Conservation (phyloP, 2,888 invertebrate species). For the Dolomedes plantarius region DNA sequence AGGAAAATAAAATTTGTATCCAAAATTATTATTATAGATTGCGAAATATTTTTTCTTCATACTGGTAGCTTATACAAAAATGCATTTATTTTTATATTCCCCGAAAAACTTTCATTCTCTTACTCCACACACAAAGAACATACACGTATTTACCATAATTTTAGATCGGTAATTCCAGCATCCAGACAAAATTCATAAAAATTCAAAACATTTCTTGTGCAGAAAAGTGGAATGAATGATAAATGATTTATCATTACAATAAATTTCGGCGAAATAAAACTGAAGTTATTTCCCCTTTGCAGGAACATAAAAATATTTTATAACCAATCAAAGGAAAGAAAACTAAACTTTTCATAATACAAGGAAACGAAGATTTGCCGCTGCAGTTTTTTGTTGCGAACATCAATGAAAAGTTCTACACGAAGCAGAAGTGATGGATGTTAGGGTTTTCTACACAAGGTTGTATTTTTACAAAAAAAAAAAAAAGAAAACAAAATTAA, state of each 20-base stretch:
- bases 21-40: no score
- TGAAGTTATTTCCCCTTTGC: neutral
- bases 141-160: no score
- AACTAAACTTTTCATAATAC: conserved; percentile 8
- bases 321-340: conserved; percentile 10
- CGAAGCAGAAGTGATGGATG: conserved; percentile 35
- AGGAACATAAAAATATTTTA: neutral
- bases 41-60: no score
- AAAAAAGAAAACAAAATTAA: neutral
- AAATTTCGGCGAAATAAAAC: neutral
- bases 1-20: no score
- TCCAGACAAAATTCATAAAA: no score
- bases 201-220: no score
- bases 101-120: no score
- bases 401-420: neutral
- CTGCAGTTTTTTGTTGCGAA: neutral
- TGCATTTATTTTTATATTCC: no score
- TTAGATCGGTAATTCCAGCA: no score
- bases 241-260: neutral
- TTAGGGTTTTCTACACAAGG: neutral
- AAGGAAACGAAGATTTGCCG: neutral
- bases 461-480: neutral
- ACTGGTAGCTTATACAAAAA: no score
- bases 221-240: neutral
- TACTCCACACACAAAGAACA: no score